Percentiles rank a stretch among this genome's conserved stretches.
Evolutionary conservation across 2,113 vertebrate species (phyloP).

Genomic region (Procavia capensis): DNA sequence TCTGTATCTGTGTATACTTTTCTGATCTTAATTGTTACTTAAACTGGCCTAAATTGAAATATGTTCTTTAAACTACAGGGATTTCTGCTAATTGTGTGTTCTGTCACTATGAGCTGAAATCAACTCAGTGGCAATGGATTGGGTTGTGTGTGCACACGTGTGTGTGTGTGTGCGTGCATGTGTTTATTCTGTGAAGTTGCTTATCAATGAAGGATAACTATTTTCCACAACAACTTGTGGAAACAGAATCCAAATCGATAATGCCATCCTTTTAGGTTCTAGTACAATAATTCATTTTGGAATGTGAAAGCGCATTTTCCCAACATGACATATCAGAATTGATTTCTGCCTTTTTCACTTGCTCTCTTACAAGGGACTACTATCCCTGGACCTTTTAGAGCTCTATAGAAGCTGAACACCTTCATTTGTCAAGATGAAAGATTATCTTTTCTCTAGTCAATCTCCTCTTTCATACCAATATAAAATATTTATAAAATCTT

Average conservation of each 20-base stretch:
- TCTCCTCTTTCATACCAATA: conserved; percentile 16
- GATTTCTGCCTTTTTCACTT: conserved; percentile 25
- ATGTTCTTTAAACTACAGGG: background rate
- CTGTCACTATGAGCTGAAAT: too few relatives aligned
- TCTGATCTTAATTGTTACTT: conserved; percentile 15
- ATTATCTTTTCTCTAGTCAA: conserved; percentile 23
- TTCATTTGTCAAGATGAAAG: conserved; percentile 51
- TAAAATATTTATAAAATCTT: conserved; percentile 56
- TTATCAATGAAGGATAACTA: conserved; percentile 13
- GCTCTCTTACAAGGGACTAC: conserved; percentile 25
- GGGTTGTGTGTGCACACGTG: too few relatives aligned
- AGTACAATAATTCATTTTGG: conserved; percentile 32
- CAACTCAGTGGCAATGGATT: too few relatives aligned
- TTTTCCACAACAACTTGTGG: conserved; percentile 20
- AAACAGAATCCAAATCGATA: conserved; percentile 41
- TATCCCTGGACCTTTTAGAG: background rate
- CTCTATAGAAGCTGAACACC: background rate
- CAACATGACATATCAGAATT: conserved; percentile 17
- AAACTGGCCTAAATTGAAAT: conserved; percentile 50
- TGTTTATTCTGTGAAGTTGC: conserved; percentile 19
- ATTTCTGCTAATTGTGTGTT: background rate
- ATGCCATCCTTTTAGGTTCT: background rate
- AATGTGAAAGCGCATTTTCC: conserved; percentile 32
- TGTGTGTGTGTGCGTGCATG: background rate
- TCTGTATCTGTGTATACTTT: conserved; percentile 25